Conservation (phyloP, 2,888 invertebrate genomes). For the Gymnosoma rotundatum region DNA sequence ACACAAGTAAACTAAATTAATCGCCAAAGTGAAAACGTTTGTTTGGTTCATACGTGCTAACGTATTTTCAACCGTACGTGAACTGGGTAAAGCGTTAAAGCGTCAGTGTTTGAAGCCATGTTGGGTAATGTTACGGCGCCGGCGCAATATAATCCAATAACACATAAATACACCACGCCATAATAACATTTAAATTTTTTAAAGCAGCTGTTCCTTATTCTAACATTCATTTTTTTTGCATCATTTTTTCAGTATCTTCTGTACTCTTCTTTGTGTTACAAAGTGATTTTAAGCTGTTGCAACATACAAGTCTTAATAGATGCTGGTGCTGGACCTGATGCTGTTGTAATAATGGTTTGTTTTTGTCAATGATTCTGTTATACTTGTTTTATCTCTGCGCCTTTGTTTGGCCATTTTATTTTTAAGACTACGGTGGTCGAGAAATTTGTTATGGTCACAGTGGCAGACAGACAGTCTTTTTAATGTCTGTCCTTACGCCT, state of each 20-base stretch:
- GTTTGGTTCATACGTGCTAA: slow-evolving; percentile 25
- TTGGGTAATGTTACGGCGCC: slow-evolving; percentile 68
- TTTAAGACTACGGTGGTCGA: slow-evolving; percentile 65
- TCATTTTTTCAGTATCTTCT: not conserved
- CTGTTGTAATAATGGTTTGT: slow-evolving; percentile 44
- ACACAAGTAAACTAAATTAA: slow-evolving; percentile 8
- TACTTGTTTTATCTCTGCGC: slow-evolving; percentile 45
- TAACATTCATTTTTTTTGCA: slow-evolving; percentile 25
- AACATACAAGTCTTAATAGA: slow-evolving; percentile 31
- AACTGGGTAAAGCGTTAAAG: slow-evolving; percentile 63
- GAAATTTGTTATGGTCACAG: slow-evolving; percentile 53
- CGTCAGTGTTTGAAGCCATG: slow-evolving; percentile 63
- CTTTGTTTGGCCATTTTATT: slow-evolving; percentile 41
- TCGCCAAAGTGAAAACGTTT: slow-evolving; percentile 15
- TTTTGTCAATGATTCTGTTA: slow-evolving; percentile 57
- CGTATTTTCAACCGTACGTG: not conserved
- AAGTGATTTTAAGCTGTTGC: not conserved
- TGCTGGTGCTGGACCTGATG: slow-evolving; percentile 49
- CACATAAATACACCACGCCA: slow-evolving; percentile 25
- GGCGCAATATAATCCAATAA: slow-evolving; percentile 66
- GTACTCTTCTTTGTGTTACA: slow-evolving; percentile 3
- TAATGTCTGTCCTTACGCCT: slow-evolving; percentile 1
- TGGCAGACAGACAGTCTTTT: slow-evolving; percentile 49
- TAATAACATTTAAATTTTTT: slow-evolving; percentile 16
- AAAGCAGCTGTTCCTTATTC: slow-evolving; percentile 63